These are phyloP conservation scores for Onychostruthus taczanowskii DNA, from an alignment of 2,113 vertebrate genomes.

Conservation along the genomic window DNA sequence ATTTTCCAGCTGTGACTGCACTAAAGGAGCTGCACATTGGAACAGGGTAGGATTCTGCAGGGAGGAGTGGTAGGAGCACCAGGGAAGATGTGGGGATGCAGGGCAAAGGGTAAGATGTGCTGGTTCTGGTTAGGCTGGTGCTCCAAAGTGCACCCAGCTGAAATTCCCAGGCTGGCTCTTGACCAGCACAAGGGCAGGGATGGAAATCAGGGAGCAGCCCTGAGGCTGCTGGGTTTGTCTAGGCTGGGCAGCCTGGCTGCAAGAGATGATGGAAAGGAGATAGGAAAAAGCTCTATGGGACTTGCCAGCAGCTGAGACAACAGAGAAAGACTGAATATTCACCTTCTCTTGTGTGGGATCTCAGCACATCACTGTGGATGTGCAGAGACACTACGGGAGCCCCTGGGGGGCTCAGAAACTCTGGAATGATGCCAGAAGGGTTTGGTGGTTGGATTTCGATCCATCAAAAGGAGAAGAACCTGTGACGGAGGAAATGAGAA, in stretches of 20 bases:
- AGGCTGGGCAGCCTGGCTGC: background rate
- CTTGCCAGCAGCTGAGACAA: background rate
- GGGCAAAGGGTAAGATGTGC: background rate
- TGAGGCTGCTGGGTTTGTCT: background rate
- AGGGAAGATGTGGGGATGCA: background rate
- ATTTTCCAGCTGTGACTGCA: background rate
- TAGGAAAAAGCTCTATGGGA: background rate
- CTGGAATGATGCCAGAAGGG: too few relatives aligned
- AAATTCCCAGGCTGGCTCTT: background rate
- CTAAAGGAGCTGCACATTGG: background rate
- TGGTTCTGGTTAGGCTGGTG: background rate
- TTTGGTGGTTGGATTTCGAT: too few relatives aligned
- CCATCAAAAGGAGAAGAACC: too few relatives aligned
- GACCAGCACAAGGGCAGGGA: background rate
- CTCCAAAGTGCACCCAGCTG: background rate
- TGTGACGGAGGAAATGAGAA: too few relatives aligned
- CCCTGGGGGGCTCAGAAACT: too few relatives aligned
- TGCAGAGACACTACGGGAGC: too few relatives aligned
- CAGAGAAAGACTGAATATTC: background rate
- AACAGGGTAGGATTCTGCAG: background rate
- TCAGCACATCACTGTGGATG: too few relatives aligned
- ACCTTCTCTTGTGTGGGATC: background rate
- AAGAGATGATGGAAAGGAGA: background rate
- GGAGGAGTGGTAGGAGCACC: background rate
- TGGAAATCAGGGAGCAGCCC: background rate